phyloP scores from a whole-genome alignment of 2,888 invertebrate species.

The Nephrotoma flavescens region DNA sequence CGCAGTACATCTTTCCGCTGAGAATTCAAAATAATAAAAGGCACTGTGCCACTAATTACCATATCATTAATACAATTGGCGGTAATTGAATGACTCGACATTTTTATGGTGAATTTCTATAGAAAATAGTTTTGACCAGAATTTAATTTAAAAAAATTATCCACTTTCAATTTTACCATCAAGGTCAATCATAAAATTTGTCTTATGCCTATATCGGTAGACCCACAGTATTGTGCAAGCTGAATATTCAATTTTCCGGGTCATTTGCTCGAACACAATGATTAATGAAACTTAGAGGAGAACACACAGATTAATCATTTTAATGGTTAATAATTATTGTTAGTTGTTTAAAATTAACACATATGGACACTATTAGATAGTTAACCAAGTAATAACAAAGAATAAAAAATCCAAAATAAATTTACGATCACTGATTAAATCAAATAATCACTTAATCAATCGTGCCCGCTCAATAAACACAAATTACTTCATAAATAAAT shows the following conservation, averaged over 20 bases:
- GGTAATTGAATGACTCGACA: background rate
- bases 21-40: no score
- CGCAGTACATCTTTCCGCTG: no score
- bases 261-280: background rate
- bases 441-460: background rate
- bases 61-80: no score
- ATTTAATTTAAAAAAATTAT: background rate
- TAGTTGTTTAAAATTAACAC: no score
- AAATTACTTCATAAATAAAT: background rate
- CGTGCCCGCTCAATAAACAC: background rate
- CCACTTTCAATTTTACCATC: no score
- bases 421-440: background rate
- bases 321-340: no score
- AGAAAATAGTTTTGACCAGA: background rate
- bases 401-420: background rate
- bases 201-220: background rate
- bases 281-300: no score
- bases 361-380: no score
- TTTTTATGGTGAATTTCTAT: background rate
- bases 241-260: background rate
- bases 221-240: background rate
- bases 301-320: no score
- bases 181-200: background rate
- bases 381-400: no score
- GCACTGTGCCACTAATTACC: no score